A percentile compares a stretch with the other conserved stretches of the same genome.
Conservation (phyloP, 2,888 invertebrate species). For the Dryobotodes eremita region DNA sequence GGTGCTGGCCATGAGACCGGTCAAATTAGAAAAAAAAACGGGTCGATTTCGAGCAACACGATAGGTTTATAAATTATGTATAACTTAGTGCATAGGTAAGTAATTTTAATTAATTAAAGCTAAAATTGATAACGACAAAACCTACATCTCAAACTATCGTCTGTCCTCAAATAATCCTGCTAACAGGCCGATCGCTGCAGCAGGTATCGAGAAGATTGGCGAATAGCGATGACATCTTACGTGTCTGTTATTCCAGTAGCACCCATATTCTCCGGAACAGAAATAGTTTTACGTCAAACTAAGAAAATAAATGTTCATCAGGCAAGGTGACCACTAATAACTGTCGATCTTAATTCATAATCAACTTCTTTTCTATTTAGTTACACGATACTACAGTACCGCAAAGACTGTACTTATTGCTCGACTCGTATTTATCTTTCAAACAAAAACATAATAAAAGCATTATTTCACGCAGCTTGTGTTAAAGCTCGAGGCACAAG, state of each 20-base stretch:
- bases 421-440: background rate
- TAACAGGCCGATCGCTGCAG: no score
- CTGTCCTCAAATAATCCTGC: background rate
- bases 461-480: slow-evolving; percentile 39
- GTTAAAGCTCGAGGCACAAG: slow-evolving; percentile 31
- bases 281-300: no score
- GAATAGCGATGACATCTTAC: background rate
- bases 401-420: background rate
- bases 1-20: background rate
- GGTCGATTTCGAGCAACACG: slow-evolving; percentile 7
- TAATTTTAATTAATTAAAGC: background rate
- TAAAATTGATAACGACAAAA: background rate
- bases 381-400: background rate
- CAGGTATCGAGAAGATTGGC: no score
- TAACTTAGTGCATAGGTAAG: background rate
- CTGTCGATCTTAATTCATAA: background rate
- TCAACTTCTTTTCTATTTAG: background rate
- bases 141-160: background rate
- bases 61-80: background rate
- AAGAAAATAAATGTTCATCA: no score
- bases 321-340: background rate
- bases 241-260: background rate
- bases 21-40: slow-evolving; percentile 31
- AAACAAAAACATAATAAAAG: slow-evolving; percentile 25
- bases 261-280: background rate